These are phyloP conservation scores for Coryphaenoides rupestris DNA, from an alignment of 2,113 vertebrate genomes.

Conservation along the genomic window DNA sequence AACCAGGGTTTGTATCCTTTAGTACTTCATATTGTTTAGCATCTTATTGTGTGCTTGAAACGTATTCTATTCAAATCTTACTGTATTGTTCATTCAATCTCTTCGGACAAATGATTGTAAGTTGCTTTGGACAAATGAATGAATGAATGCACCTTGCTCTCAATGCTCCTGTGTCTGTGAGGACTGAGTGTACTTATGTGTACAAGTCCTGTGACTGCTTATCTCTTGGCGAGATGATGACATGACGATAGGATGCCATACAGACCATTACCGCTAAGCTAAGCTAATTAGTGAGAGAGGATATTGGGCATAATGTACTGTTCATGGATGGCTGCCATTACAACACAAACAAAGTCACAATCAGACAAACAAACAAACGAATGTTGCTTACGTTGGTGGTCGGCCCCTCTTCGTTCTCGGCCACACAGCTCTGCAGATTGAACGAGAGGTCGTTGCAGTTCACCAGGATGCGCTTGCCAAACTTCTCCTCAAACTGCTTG, in stretches of 20 bases:
- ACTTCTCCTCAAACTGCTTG: constrained; percentile 95
- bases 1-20: too few species aligned
- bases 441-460: constrained; percentile 96
- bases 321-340: constrained; percentile 6
- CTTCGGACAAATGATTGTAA: too few species aligned
- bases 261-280: constrained; percentile 15
- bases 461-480: constrained; percentile 91
- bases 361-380: neutral
- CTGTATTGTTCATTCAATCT: too few species aligned
- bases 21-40: too few species aligned
- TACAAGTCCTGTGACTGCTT: too few species aligned
- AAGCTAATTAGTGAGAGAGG: constrained; percentile 6
- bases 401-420: constrained; percentile 96
- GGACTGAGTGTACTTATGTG: too few species aligned
- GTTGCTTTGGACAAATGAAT: too few species aligned
- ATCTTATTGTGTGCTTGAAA: too few species aligned
- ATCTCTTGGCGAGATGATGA: constrained; percentile 23
- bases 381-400: constrained; percentile 89
- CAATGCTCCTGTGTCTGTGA: too few species aligned
- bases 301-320: constrained; percentile 23
- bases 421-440: constrained; percentile 95
- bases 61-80: too few species aligned
- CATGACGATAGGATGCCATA: constrained; percentile 18
- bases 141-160: too few species aligned
- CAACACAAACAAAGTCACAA: too few species aligned